These are phyloP conservation scores for Turritopsis dohrnii DNA, from an alignment of 30 jellyfish, hydroid and myxozoan genomes.

Conservation along the genomic window DNA sequence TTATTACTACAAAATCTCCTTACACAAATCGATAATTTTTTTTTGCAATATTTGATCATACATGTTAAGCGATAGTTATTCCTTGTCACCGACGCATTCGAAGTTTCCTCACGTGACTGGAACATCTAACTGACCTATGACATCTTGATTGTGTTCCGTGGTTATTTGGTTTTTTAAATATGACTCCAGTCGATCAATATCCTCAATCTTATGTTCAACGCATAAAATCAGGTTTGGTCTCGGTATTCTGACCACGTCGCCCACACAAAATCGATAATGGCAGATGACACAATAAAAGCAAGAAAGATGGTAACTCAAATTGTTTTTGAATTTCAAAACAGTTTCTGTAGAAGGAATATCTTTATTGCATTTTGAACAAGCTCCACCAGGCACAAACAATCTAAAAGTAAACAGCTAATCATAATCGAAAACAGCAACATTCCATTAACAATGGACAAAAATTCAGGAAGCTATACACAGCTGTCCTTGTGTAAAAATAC, in stretches of 20 bases:
- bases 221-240: conserved; percentile 21
- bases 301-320: conserved; percentile 23
- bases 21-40: too few relatives aligned
- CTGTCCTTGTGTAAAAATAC: too few relatives aligned
- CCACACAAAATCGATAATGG: conserved; percentile 34
- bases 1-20: too few relatives aligned
- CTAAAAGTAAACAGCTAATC: conserved; percentile 14
- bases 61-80: too few relatives aligned
- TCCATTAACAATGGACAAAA: too few relatives aligned
- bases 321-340: conserved; percentile 29
- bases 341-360: conserved; percentile 33
- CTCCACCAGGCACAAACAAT: conserved; percentile 31
- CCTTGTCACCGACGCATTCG: too few relatives aligned
- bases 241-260: conserved; percentile 22
- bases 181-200: background rate
- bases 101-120: background rate
- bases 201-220: conserved; percentile 4
- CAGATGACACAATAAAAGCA: conserved; percentile 33
- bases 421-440: too few relatives aligned
- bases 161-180: background rate
- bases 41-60: too few relatives aligned
- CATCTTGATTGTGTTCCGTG: background rate
- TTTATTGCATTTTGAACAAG: conserved; percentile 36
- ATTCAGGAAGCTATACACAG: too few relatives aligned
- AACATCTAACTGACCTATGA: background rate